Base-by-base conservation (phyloP, 2,888 invertebrate genomes). In the Pollenia griseotomentosa region DNA sequence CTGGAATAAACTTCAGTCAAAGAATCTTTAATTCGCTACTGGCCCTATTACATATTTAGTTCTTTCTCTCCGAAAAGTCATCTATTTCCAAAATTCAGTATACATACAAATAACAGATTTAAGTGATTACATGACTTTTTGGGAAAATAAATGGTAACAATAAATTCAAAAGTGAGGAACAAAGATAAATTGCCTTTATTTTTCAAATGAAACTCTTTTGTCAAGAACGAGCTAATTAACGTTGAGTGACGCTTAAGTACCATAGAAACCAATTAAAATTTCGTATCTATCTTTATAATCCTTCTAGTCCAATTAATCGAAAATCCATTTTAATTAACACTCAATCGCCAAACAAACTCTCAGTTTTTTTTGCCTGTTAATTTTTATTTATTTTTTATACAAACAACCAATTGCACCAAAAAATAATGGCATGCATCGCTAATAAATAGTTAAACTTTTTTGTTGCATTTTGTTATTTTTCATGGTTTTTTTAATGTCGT, bases 271-370 rank as follows among this genome's bases (percentile, higher is more conserved):
- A 63, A 63, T 80, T 48, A 57, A 74, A 74, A 23, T 57, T 55
- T 57, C 12, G 5, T 61, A 48, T 65, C 57, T 55, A 61, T 83
- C 46, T 53, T 19, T 73, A 57, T 44, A 63, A 77, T 63, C 70
- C 61, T 70, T 83, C 55, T 12, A 77, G 46, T 55, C n/a, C 33
- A 77, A 75, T 83, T 75, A 61, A 75, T 53, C 68, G 12, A 70
- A 53, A 82, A 63, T 83, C 19, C 68, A 75, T 75, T 70, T 83
- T 82, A 73, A 82, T 75, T 75, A 75, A 68, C 74, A 75, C 82
- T 68, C 51, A 75, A 61, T 61, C 75, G 55, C 16, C 61, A 46
- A 83, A 53, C 12, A 16, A 61, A 75, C 61, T 70, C 9, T 33
- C 48, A 14, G 19, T 14, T 40, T 51, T 57, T 33, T 16, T 68